Evolutionary conservation across 2,113 vertebrate genomes (phyloP).

Genomic region (Rhagologus leucostigma): DNA sequence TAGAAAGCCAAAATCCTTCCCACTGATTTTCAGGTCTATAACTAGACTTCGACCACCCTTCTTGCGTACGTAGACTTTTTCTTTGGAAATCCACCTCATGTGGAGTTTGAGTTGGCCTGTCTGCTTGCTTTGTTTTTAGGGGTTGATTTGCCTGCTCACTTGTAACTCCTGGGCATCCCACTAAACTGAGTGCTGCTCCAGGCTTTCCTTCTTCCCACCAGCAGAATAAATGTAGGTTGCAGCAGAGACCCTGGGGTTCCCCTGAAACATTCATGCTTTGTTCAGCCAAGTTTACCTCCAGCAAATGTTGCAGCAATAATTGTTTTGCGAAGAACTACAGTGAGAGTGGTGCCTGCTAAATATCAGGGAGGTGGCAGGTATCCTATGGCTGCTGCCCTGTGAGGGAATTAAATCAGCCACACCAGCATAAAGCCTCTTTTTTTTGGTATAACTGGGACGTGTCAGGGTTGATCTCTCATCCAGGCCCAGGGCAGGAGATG

Average conservation of each 20-base stretch:
- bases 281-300: not conserved
- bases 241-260: not conserved
- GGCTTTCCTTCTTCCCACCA: not conserved
- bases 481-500: not conserved
- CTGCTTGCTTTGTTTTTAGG: not conserved
- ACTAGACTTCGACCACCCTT: not conserved
- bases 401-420: not conserved
- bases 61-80: not conserved
- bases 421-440: not conserved
- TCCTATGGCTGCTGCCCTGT: not conserved
- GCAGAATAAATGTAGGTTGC: not conserved
- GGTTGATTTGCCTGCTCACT: not conserved
- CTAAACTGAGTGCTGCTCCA: not conserved
- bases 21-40: not conserved
- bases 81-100: not conserved
- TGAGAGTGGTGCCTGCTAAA: not conserved
- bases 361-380: not conserved
- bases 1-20: not conserved
- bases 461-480: not conserved
- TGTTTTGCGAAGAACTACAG: not conserved
- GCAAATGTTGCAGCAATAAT: not conserved
- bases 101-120: not conserved
- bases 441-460: rapidly evolving
- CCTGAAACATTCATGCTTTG: not conserved
- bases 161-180: not conserved